Percentiles rank a stretch among this genome's conserved stretches.
phyloP scores from a whole-genome alignment of 2,888 invertebrate species.

The Stenichneumon culpator region DNA sequence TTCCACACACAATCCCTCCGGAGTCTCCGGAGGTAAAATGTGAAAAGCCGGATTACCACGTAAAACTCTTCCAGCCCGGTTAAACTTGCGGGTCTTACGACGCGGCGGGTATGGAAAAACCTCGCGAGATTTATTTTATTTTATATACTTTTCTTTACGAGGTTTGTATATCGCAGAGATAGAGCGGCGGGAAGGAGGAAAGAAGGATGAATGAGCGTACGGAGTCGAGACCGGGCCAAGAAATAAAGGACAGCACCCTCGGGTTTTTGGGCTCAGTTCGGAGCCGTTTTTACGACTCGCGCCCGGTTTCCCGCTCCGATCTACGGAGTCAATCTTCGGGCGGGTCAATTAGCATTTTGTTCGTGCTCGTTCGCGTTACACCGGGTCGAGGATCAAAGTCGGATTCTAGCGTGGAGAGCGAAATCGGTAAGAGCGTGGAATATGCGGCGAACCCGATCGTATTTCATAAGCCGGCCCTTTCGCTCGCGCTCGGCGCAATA shows the following conservation, averaged over 20 bases:
- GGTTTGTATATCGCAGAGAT: constrained; percentile 36
- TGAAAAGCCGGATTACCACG: not conserved
- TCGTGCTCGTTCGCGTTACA: constrained; percentile 55
- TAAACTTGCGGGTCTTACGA: not conserved
- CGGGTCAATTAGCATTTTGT: constrained; percentile 63
- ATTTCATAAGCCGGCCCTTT: constrained; percentile 44
- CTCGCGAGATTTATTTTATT: not conserved
- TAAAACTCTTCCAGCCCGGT: not conserved
- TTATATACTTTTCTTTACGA: constrained; percentile 33
- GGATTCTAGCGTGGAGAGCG: constrained; percentile 13
- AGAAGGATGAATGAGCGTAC: constrained; percentile 59
- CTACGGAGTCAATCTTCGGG: constrained; percentile 53
- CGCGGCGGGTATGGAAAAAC: not conserved
- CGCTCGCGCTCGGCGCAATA: constrained; percentile 5
- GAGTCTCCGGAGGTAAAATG: not conserved
- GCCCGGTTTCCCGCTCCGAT: constrained; percentile 56
- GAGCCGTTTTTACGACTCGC: constrained; percentile 62
- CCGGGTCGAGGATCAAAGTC: constrained; percentile 49
- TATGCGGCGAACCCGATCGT: constrained; percentile 32
- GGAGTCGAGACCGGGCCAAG: constrained; percentile 45
- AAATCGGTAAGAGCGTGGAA: constrained; percentile 55
- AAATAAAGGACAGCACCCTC: constrained; percentile 55
- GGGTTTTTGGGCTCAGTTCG: constrained; percentile 31
- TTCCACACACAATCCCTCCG: not conserved
- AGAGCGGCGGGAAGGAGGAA: not conserved